Percentiles rank a stretch among this genome's conserved stretches.
These are phyloP conservation scores for Drosophila anomalipes DNA, from an alignment of 2,888 invertebrate species.

Conservation along the genomic window DNA sequence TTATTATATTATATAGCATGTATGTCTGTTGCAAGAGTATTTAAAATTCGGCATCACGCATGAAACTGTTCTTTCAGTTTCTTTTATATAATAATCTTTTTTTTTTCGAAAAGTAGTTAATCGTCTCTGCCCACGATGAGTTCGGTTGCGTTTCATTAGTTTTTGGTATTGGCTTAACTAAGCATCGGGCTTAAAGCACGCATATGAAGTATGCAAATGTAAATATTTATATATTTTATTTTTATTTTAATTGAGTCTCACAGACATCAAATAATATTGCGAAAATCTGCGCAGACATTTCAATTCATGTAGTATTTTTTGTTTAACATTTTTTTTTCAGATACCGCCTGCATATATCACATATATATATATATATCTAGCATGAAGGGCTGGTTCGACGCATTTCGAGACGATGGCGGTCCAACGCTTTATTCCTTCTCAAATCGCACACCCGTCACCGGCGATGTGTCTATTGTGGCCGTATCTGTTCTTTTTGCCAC, in stretches of 20 bases:
- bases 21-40: conserved; percentile 1
- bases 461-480: conserved; percentile 95
- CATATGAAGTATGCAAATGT: conserved; percentile 58
- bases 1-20: not conserved
- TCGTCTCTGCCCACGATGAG: conserved; percentile 44
- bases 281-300: conserved; percentile 37
- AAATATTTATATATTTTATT: conserved; percentile 14
- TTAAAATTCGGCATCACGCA: not conserved
- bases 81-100: not conserved
- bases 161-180: conserved; percentile 52
- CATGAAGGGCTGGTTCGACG: conserved; percentile 99
- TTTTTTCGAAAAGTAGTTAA: conserved; percentile 13
- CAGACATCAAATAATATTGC: conserved; percentile 31
- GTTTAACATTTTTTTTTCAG: conserved; percentile 42
- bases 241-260: conserved; percentile 44
- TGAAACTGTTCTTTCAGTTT: not conserved
- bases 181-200: conserved; percentile 40
- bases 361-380: conserved; percentile 77
- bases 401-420: conserved; percentile 98
- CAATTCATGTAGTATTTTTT: conserved; percentile 16
- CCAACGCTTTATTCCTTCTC: conserved; percentile 98
- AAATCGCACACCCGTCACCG: conserved; percentile 97
- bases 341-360: conserved; percentile 65
- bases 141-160: conserved; percentile 8
- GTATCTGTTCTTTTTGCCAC: conserved; percentile 95